Base-by-base conservation (phyloP, 1,140 invertebrate genomes). In the Brachionus paranguensis region DNA sequence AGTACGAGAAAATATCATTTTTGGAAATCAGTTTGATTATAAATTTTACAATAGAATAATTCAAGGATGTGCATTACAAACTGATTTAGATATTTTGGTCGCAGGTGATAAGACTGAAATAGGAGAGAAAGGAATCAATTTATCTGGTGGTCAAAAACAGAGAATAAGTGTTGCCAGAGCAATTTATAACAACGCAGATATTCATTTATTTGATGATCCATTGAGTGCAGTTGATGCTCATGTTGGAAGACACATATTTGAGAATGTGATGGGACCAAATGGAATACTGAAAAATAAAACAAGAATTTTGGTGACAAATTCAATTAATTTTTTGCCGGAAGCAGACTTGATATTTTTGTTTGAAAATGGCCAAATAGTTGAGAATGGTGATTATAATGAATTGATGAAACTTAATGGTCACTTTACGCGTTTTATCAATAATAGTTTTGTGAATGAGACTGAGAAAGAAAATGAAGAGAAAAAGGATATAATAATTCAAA, bases 1-100 rank as follows among this genome's bases (percentile, higher is more conserved):
- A 4, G 87, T 93, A 0, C 89, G 89, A 78, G 92, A 94, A 27
- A 94, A 94, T 86, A 92, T 94, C 53, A 50, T 91, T 11, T 93
- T 94, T 88, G 92, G 92, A 14, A 86, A 89, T 53, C 81, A 87
- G 3, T 92, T 89, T 85, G 90, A 92, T 84, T 84, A 87, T 45
- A 83, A 86, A 29, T 90, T 88, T 85, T 93, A 92, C 85, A 89
- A 90, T 70, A 86, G 88, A 78, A 88, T 90, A 8, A 86, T 88
- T 4, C 85, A 87, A 84, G 86, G 85, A 33, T 90, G 90, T 86
- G 85, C 90, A 11, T 86, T 92, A 14, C 85, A 86, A 20, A 86
- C 86, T 72, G 89, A 90, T 85, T 85, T 84, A 10, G 14, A 27
- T 3, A 68, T 84, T 47, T 24, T 85, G 7, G 12, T 64, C 1